Evolutionary conservation across 37 sponge, comb jelly and placozoan species (phyloP).

Genomic region (Oscarella lobularis): DNA sequence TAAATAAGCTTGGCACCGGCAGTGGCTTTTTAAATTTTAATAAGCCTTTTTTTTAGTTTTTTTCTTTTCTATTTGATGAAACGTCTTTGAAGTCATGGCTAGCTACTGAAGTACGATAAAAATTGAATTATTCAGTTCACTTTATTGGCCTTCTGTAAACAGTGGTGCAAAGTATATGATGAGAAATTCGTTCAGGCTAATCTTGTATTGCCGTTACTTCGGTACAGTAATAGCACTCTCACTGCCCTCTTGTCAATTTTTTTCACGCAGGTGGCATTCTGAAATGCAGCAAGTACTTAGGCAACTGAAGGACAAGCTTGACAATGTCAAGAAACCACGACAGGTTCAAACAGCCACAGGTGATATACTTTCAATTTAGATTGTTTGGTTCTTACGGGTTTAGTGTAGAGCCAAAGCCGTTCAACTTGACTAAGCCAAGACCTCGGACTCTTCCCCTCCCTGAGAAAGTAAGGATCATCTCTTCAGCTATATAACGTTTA

Average conservation of each 20-base stretch:
- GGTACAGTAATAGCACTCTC: slow-evolving; percentile 8
- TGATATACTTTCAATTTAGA: too few relatives aligned
- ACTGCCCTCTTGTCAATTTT: not conserved
- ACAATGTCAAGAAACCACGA: slow-evolving; percentile 16
- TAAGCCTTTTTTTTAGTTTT: slow-evolving; percentile 51
- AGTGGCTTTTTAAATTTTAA: too few relatives aligned
- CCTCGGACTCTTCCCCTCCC: slow-evolving; percentile 60
- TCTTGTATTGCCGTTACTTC: slow-evolving; percentile 25
- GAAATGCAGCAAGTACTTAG: slow-evolving; percentile 36
- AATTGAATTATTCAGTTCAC: too few relatives aligned
- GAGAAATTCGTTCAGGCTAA: slow-evolving; percentile 30
- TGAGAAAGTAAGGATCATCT: slow-evolving; percentile 52
- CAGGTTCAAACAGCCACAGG: not conserved
- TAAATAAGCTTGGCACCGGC: slow-evolving; percentile 11
- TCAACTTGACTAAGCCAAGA: slow-evolving; percentile 71
- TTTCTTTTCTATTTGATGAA: slow-evolving; percentile 43
- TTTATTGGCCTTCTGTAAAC: not conserved
- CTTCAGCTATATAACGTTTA: too few relatives aligned
- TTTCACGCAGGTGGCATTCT: slow-evolving; percentile 21
- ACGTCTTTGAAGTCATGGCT: slow-evolving; percentile 56
- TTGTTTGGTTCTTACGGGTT: too few relatives aligned
- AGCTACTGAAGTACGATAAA: slow-evolving; percentile 45
- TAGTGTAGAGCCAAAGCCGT: slow-evolving; percentile 47
- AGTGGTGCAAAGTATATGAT: slow-evolving; percentile 63
- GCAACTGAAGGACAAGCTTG: slow-evolving; percentile 35